Conservation (phyloP, 2,888 invertebrate species). For the Eucera pruinosa region DNA sequence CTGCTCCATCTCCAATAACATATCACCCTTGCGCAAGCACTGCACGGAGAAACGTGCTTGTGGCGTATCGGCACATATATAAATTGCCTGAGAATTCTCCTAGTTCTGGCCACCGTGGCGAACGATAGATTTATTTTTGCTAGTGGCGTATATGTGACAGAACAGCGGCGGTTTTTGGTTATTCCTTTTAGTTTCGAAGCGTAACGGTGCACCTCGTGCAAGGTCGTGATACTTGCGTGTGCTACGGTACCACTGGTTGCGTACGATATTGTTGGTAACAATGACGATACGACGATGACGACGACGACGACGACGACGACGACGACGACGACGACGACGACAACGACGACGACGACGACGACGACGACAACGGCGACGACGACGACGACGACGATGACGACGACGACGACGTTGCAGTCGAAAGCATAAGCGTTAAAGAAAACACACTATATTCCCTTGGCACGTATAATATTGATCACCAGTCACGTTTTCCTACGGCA, state of each 20-base stretch:
- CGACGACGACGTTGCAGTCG: slow-evolving; percentile 6
- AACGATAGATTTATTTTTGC: background rate
- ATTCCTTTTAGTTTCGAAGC: slow-evolving; percentile 15
- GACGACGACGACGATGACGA: slow-evolving; percentile 36
- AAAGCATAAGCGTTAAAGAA: slow-evolving; percentile 20
- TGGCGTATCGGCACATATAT: slow-evolving; percentile 72
- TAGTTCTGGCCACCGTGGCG: slow-evolving; percentile 27
- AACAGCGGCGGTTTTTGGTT: slow-evolving; percentile 30
- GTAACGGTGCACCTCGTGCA: slow-evolving; percentile 27
- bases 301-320: slow-evolving; percentile 32
- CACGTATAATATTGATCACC: slow-evolving; percentile 65
- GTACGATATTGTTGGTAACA: slow-evolving; percentile 12
- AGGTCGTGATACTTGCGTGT: slow-evolving; percentile 20
- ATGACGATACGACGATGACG: slow-evolving; percentile 32
- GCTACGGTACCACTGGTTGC: slow-evolving; percentile 14
- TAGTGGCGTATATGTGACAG: slow-evolving; percentile 21
- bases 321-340: slow-evolving; percentile 26
- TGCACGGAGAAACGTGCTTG: slow-evolving; percentile 67
- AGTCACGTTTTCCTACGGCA: slow-evolving; percentile 62
- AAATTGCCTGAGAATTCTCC: slow-evolving; percentile 28
- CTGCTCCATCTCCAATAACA: slow-evolving; percentile 95
- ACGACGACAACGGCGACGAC: slow-evolving; percentile 23
- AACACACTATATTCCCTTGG: slow-evolving; percentile 49
- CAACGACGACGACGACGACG: slow-evolving; percentile 1
- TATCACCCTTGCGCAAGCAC: slow-evolving; percentile 84